Percentiles rank a stretch among this genome's conserved stretches.
Evolutionary conservation across 2,888 invertebrate genomes (phyloP).

Genomic region (Tachina lurida): DNA sequence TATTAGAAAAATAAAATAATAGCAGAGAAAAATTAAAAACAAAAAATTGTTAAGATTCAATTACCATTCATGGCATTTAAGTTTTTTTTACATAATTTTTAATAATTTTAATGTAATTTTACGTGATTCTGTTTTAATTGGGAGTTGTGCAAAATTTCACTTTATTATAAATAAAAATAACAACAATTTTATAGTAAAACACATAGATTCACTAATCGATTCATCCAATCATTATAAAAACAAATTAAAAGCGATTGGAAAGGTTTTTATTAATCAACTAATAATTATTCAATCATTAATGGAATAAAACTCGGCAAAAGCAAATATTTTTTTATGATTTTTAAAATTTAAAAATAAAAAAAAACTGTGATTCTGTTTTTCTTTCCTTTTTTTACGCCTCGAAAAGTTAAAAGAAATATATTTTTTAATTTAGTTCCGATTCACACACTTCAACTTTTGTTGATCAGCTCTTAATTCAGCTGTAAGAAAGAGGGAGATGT

Average conservation of each 20-base stretch:
- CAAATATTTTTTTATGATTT: too few relatives aligned
- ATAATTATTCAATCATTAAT: background rate
- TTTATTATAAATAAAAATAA: background rate
- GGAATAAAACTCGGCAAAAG: background rate
- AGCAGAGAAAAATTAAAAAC: background rate
- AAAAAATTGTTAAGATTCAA: slow-evolving; percentile 19
- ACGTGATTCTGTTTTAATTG: slow-evolving; percentile 20
- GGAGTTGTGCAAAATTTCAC: slow-evolving; percentile 11
- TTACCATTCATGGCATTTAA: slow-evolving; percentile 27
- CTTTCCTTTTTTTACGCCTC: too few relatives aligned
- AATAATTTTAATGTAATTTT: slow-evolving; percentile 6
- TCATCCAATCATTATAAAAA: background rate
- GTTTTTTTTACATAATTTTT: slow-evolving; percentile 32
- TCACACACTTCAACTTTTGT: too few relatives aligned
- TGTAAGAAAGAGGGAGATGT: too few relatives aligned
- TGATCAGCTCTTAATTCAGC: too few relatives aligned
- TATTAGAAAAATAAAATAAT: background rate
- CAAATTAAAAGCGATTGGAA: too few relatives aligned
- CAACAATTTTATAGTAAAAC: background rate
- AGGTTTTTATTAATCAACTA: too few relatives aligned
- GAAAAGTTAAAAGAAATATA: too few relatives aligned
- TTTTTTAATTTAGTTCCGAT: too few relatives aligned
- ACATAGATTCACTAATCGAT: background rate
- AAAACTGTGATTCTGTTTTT: too few relatives aligned
- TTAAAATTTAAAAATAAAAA: too few relatives aligned